Evolutionary conservation across 2,113 vertebrate genomes (phyloP), one percentile per base, ranked within the genome.

Genomic region (Opisthocomus hoazin): DNA sequence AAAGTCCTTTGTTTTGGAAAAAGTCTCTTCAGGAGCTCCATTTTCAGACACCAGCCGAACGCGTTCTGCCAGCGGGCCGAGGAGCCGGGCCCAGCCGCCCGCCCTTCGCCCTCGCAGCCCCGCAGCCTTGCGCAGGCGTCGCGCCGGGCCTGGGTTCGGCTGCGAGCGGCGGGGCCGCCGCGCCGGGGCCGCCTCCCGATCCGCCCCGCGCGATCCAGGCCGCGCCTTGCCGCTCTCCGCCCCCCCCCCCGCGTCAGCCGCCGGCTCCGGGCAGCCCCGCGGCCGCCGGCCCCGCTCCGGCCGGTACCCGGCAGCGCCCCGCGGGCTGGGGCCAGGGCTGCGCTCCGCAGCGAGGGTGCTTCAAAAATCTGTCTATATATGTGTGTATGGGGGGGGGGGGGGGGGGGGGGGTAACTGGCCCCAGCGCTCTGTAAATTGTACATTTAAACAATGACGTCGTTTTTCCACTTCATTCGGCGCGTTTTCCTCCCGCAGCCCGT

Each of bases 1-100:
- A 70, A 87, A 87, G 64, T 64, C 71, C 63, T 92, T 96, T 94
- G 84, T 96, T 86, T 85, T 84, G 65, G 78, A 69, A 56, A 56
- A 43, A 80, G 58, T 43, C 74, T 54, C 43, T 63, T 70, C 26
- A 16, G 71, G 39, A 56, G 82, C 90, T 90, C 80, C 53, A 58
- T 84, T 75, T 85, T 68, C 53, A 32, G 43, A 53, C 20, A 39
- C 8, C 36, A 22, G 78, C 51, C 23, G 26, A 73, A 64, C 13
- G 4, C 69, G 6, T 18, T 63, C 41, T 39, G 61, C 41, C 20
- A 12, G 5, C 5, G 18, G 45, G 46, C 76, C 8, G 23, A n/a
- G 6, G n/a, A 14, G 36, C 57, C 57, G 4, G 21, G 23, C 56
- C 23, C 9, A 4, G 34, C 70, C 11, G 5, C 29, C 9, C 32